These are phyloP conservation scores for Acromyrmex echinatior DNA, from an alignment of 1,140 invertebrate species.

Conservation along the genomic window DNA sequence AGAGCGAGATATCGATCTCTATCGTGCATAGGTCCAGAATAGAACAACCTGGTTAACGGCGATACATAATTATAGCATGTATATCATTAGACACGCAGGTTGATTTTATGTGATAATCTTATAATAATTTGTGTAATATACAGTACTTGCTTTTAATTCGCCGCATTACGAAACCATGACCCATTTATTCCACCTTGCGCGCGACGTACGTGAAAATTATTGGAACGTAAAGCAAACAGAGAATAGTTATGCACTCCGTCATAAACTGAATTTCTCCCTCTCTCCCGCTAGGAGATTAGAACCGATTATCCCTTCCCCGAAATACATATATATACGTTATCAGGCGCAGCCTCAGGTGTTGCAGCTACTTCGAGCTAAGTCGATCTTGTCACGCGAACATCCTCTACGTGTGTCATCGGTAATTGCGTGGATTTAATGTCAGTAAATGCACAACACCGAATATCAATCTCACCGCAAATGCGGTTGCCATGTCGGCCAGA, in stretches of 20 bases:
- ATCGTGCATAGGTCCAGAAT: conserved; percentile 16
- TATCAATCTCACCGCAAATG: conserved; percentile 60
- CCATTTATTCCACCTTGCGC: conserved; percentile 18
- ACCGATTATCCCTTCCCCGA: conserved; percentile 49
- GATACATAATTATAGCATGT: conserved; percentile 13
- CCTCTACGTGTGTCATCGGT: conserved; percentile 55
- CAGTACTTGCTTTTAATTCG: conserved; percentile 18
- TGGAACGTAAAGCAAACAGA: conserved; percentile 26
- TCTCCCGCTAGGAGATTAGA: conserved; percentile 25
- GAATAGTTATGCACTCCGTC: conserved; percentile 36
- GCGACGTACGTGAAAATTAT: conserved; percentile 36
- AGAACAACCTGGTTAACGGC: conserved; percentile 10
- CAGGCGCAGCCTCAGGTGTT: conserved; percentile 60
- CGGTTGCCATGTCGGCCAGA: conserved; percentile 13
- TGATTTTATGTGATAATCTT: conserved; percentile 32
- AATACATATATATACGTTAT: conserved; percentile 46
- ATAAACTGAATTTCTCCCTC: conserved; percentile 28
- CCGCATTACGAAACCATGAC: conserved; percentile 28
- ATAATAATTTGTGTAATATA: conserved; percentile 1
- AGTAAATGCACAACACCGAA: conserved; percentile 36
- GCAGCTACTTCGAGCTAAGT: conserved; percentile 46
- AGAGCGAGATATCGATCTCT: conserved; percentile 9
- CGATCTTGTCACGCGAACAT: conserved; percentile 42
- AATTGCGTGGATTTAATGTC: conserved; percentile 61
- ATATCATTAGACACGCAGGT: not conserved